phyloP scores from a whole-genome alignment of 2,797 vertebrate species.

The Gobionotothen gibberifrons region DNA sequence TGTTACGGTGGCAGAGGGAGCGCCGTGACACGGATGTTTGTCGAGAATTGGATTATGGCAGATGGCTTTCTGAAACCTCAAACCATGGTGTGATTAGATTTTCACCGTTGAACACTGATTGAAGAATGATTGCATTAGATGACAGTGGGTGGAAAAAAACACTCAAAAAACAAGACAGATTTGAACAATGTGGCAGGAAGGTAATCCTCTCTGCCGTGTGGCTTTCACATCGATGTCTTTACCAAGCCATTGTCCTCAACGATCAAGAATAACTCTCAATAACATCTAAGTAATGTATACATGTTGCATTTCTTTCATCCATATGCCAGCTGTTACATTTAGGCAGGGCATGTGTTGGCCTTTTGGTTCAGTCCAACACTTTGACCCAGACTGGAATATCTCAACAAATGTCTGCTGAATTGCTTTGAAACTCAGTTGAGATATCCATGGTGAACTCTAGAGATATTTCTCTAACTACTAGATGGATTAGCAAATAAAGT shows the following conservation, averaged over 20 bases:
- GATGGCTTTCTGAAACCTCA: constrained; percentile 74
- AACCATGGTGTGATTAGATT: constrained; percentile 78
- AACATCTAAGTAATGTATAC: constrained; percentile 11
- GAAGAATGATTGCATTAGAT: constrained; percentile 77
- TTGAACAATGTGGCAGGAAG: constrained; percentile 38
- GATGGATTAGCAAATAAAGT: too few species aligned
- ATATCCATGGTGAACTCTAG: too few species aligned
- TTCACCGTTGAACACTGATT: constrained; percentile 70
- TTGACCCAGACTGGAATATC: not conserved
- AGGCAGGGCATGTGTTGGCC: not conserved
- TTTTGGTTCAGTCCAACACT: not conserved
- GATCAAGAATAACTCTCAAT: not conserved
- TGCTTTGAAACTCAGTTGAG: too few species aligned
- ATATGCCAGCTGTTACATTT: constrained; percentile 1
- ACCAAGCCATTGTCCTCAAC: constrained; percentile 8
- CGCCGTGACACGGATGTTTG: constrained; percentile 69
- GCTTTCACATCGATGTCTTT: constrained; percentile 18
- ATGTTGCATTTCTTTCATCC: constrained; percentile 17
- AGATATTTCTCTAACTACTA: too few species aligned
- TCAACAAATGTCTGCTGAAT: too few species aligned
- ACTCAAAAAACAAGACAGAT: constrained; percentile 53
- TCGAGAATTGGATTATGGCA: constrained; percentile 79
- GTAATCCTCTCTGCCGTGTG: constrained; percentile 43
- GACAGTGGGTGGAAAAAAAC: constrained; percentile 47
- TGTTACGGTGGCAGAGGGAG: constrained; percentile 63